Percentiles rank a stretch among this genome's conserved stretches.
phyloP scores from a whole-genome alignment of 1,140 invertebrate species.

The Campoletis sonorensis region DNA sequence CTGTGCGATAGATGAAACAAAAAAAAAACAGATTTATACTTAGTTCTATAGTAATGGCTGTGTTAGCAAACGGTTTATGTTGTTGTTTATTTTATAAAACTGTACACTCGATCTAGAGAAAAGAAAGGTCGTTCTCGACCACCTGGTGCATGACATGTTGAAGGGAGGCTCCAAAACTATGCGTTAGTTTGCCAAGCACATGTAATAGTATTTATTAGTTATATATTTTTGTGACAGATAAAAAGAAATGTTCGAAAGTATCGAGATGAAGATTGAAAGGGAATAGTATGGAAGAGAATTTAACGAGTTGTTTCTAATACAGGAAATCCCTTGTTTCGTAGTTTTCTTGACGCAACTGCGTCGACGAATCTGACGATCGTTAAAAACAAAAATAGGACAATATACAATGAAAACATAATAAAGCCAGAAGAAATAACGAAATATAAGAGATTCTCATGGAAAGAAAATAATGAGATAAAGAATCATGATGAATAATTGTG shows the following conservation, averaged over 20 bases:
- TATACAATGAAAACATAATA: background rate
- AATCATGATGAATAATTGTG: background rate
- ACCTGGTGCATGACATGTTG: background rate
- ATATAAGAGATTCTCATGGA: background rate
- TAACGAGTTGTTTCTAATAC: background rate
- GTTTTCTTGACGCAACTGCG: background rate
- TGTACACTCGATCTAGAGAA: background rate
- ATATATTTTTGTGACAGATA: background rate
- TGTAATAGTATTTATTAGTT: background rate
- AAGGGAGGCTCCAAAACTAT: background rate
- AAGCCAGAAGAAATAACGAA: background rate
- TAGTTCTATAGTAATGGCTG: conserved; percentile 3
- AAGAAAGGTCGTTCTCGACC: background rate
- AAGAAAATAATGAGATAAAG: background rate
- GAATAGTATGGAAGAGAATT: background rate
- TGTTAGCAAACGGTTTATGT: conserved; percentile 9
- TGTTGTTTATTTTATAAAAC: background rate
- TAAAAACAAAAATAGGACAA: background rate
- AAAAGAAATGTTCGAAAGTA: background rate
- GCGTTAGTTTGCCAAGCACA: background rate
- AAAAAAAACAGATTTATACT: background rate
- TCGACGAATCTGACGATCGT: background rate
- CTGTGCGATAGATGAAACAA: background rate
- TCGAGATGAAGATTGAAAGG: background rate
- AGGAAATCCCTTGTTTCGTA: background rate